phyloP scores from a whole-genome alignment of 2,797 vertebrate genomes.

The Oryzias sinensis region DNA sequence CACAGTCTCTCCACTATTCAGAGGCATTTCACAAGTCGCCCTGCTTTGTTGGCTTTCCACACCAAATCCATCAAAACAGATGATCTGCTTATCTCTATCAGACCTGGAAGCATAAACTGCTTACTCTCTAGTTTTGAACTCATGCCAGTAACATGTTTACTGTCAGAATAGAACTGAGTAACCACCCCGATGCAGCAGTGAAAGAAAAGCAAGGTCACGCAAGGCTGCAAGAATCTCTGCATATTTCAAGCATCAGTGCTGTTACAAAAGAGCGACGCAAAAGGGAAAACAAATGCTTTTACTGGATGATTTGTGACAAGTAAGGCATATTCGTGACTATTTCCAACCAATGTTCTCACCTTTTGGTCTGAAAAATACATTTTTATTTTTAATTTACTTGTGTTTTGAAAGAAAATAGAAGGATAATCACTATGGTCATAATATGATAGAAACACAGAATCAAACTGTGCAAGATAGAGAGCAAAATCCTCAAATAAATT shows the following conservation, averaged over 20 bases:
- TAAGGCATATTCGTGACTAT: neutral
- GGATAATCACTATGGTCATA: too few relatives aligned
- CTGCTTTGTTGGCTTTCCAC: conserved; percentile 25
- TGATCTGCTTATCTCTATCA: conserved; percentile 67
- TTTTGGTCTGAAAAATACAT: neutral
- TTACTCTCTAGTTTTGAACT: conserved; percentile 47
- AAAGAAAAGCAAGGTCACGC: conserved; percentile 10
- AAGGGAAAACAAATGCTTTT: neutral
- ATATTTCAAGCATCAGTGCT: conserved; percentile 11
- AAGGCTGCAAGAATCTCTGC: conserved; percentile 7
- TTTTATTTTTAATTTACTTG: neutral
- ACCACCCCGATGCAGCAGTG: conserved; percentile 16
- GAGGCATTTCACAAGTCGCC: conserved; percentile 41
- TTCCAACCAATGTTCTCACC: neutral
- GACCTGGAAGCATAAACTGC: conserved; percentile 58
- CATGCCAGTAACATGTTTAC: conserved; percentile 54
- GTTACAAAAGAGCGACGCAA: neutral
- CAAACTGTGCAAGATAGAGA: too few relatives aligned
- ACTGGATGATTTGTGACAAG: neutral
- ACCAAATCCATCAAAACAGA: conserved; percentile 62
- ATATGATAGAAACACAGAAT: too few relatives aligned
- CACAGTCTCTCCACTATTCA: conserved; percentile 28
- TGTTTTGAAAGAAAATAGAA: too few relatives aligned
- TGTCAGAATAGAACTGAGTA: conserved; percentile 25
- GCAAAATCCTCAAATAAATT: too few relatives aligned